Conservation (phyloP, 2,113 vertebrate species). For the Lethenteron reissneri region DNA sequence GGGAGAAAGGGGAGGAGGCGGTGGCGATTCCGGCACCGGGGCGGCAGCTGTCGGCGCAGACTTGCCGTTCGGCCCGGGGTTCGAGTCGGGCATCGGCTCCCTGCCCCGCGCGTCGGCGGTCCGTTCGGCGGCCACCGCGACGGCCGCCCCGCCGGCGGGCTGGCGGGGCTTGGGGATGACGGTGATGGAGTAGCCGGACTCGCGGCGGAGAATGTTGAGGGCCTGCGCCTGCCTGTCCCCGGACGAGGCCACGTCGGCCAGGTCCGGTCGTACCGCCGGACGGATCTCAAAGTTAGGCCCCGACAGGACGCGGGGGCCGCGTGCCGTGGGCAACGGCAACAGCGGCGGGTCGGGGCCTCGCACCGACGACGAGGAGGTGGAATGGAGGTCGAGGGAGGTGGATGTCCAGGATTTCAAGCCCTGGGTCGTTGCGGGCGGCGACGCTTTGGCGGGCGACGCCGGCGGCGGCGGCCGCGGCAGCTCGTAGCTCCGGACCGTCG, state of each 20-base stretch:
- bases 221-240: neutral
- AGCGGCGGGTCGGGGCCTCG: neutral
- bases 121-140: too few species aligned
- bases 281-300: constrained; percentile 14
- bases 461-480: constrained; percentile 15
- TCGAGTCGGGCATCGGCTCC: too few species aligned
- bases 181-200: neutral
- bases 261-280: neutral
- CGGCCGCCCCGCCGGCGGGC: too few species aligned
- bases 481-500: too few species aligned
- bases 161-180: neutral
- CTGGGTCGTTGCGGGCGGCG: constrained; percentile 18
- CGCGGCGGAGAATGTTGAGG: neutral
- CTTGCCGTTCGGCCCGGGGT: too few species aligned
- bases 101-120: too few species aligned
- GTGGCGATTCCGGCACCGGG: too few species aligned
- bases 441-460: constrained; percentile 12
- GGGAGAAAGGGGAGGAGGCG: too few species aligned
- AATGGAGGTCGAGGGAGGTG: too few species aligned
- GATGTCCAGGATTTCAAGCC: too few species aligned
- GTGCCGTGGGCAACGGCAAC: constrained; percentile 20
- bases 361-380: constrained; percentile 14
- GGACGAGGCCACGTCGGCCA: neutral
- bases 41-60: too few species aligned
- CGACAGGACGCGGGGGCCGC: constrained; percentile 33